Evolutionary conservation across 2,113 vertebrate species (phyloP).

Genomic region (Nothoprocta pentlandii): DNA sequence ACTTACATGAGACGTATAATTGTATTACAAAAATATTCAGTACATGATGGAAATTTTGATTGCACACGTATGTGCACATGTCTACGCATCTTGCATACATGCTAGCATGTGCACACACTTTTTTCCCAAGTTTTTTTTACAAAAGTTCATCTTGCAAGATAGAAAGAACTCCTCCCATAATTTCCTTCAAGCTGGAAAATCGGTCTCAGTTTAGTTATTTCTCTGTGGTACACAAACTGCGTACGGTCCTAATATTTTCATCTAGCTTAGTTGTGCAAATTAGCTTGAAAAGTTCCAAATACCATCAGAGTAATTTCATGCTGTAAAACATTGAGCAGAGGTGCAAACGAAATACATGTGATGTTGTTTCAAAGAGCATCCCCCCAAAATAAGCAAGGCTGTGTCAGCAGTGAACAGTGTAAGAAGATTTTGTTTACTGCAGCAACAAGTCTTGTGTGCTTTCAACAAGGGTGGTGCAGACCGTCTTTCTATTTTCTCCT

Average conservation of each 20-base stretch:
- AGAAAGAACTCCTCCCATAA: fast-evolving
- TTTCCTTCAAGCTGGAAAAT: background rate
- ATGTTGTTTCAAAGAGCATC: background rate
- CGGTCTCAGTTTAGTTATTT: background rate
- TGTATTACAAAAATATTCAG: background rate
- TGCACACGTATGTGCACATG: background rate
- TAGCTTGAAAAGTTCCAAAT: background rate
- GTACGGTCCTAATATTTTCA: background rate
- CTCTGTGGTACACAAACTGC: background rate
- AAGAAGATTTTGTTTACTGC: background rate
- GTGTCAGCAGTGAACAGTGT: background rate
- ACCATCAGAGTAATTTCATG: background rate
- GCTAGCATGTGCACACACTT: background rate
- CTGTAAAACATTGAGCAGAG: background rate
- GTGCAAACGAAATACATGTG: background rate
- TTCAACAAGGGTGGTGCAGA: background rate
- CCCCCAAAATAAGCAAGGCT: background rate
- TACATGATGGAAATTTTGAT: background rate
- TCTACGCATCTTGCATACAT: background rate
- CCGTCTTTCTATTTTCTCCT: background rate
- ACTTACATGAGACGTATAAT: background rate
- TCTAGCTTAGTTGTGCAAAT: background rate
- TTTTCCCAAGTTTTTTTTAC: background rate
- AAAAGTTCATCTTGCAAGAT: background rate
- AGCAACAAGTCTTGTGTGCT: background rate